Percentiles rank a stretch among this genome's conserved stretches.
Evolutionary conservation across 2,797 vertebrate species (phyloP).

Genomic region (Macrochelys suwanniensis): DNA sequence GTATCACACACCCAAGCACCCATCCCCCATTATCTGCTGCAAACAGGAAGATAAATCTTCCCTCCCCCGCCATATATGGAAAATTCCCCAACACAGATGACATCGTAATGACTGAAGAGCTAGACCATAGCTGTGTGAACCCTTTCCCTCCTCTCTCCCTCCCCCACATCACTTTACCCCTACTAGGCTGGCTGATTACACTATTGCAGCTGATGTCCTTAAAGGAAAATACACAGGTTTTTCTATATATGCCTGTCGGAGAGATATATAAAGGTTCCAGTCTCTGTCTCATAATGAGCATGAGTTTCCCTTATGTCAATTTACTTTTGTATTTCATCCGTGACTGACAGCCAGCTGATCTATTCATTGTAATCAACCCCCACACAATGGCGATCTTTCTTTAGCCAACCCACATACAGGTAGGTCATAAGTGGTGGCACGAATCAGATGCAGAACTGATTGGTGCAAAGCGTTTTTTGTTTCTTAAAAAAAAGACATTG

Average conservation of each 20-base stretch:
- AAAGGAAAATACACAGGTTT: not conserved
- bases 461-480: not conserved
- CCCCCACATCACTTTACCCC: not conserved
- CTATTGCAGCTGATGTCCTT: not conserved
- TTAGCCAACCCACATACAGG: not conserved
- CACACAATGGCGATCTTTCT: not conserved
- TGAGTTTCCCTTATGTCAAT: not conserved
- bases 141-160: not conserved
- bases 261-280: not conserved
- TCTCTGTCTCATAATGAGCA: not conserved
- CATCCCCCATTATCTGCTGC: not conserved
- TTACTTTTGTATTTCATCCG: not conserved
- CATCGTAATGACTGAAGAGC: not conserved
- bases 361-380: not conserved
- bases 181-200: rapidly evolving
- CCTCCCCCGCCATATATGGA: not conserved
- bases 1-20: no score
- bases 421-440: not conserved
- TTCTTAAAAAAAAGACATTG: not conserved
- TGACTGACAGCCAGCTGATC: not conserved
- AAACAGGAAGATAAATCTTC: not conserved
- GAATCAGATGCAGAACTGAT: not conserved
- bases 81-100: not conserved
- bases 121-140: not conserved
- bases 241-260: not conserved